A percentile compares a stretch with the other conserved stretches of the same genome.
Conservation (phyloP, 1,140 invertebrate species). For the Micrasema minimum region DNA sequence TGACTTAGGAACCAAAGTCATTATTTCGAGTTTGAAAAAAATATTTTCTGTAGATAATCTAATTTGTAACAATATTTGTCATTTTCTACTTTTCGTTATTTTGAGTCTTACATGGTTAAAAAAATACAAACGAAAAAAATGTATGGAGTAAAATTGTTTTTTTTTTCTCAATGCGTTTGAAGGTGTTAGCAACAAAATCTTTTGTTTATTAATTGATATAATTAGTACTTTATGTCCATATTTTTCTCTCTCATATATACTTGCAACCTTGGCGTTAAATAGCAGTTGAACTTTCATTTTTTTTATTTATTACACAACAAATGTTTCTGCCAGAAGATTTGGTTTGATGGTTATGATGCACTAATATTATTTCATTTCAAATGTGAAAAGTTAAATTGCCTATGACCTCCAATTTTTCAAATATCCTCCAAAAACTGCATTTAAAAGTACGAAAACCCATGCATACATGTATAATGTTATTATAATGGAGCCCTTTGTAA, state of each 20-base stretch:
- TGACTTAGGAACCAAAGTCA: constrained; percentile 12
- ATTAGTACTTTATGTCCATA: constrained; percentile 10
- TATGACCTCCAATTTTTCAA: not conserved
- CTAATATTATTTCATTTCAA: not conserved
- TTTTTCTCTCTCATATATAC: constrained; percentile 5
- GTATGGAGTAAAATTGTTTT: constrained; percentile 1
- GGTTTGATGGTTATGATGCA: constrained; percentile 4
- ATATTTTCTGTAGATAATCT: not conserved
- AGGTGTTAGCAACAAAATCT: not conserved
- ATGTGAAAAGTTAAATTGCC: not conserved
- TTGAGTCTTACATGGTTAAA: not conserved
- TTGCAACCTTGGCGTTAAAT: constrained; percentile 13
- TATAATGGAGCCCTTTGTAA: not conserved
- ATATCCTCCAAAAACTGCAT: constrained; percentile 8
- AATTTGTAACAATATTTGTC: constrained; percentile 12
- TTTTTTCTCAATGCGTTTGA: constrained; percentile 5
- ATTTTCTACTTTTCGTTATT: not conserved
- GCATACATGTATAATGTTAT: not conserved
- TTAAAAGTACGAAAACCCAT: constrained; percentile 3
- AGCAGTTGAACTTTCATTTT: not conserved
- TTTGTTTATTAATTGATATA: not conserved
- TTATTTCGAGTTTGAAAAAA: not conserved
- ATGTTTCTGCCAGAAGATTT: constrained; percentile 6
- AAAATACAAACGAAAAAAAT: constrained; percentile 3
- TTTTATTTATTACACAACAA: not conserved